Evolutionary conservation across 2,888 invertebrate genomes (phyloP), one percentile per base, ranked within the genome.

Genomic region (Aquatica leii): DNA sequence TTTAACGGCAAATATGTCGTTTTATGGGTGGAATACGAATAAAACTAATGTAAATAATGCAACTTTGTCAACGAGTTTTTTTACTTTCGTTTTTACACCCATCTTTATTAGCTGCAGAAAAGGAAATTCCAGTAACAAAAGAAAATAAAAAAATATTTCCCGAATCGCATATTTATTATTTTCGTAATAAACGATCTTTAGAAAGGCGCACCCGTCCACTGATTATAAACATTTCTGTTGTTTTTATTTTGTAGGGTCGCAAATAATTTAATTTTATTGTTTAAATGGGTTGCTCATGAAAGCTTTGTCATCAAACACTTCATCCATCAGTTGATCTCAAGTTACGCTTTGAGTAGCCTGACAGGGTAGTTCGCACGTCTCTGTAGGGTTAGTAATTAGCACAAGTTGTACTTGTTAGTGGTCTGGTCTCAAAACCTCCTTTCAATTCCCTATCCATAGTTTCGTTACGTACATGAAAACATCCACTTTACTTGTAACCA

Each of bases 101-200:
- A 17, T 14, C 9, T 17, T 43, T 3, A 17, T 43, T 43, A 8
- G 17, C 14, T 14, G 17, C 17, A 43, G 17, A 43, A 17, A 62
- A 48, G 65, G 63, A 65, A 66, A 65, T 62, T 62, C 53, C 60
- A 49, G 62, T 62, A 68, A n/a, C 63, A 68, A 68, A 68, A 59
- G 66, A 66, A 68, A 68, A 69, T 62, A 62, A 65, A 69, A 66
- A 57, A 59, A 6, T 24, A 24, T 24, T 24, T 24, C 6, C 24
- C 4, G 6, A 24, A 64, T 66, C 64, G 61, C 53, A 35, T 64
- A 66, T 65, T 65, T 63, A 59, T 52, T n/a, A 62, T 24, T 24
- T 24, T 4, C 2, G 24, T 24, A 60, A 24, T 24, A 24, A 24
- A 6, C 24, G 6, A 24, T 24, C 4, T 24, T n/a, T n/a, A n/a